Conservation (phyloP, 2,113 vertebrate genomes). For the Cinclus cinclus region DNA sequence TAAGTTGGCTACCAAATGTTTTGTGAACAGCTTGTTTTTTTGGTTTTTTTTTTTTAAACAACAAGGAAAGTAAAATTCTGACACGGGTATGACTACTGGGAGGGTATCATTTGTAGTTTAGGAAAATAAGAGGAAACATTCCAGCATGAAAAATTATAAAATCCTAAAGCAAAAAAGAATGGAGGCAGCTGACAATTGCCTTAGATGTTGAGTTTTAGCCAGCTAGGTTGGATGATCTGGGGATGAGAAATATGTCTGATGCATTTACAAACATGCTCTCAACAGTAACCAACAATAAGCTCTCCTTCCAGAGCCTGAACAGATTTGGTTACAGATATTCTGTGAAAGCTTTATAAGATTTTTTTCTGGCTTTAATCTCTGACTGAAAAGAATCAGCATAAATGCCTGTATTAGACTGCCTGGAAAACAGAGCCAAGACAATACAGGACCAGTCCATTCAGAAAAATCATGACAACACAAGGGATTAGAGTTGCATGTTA, state of each 20-base stretch:
- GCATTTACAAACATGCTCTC: background rate
- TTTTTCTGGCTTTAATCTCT: background rate
- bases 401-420: background rate
- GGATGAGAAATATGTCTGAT: background rate
- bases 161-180: background rate
- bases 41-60: background rate
- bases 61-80: background rate
- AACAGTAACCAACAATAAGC: background rate
- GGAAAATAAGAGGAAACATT: background rate
- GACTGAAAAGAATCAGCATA: background rate
- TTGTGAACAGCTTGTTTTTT: background rate
- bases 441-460: background rate
- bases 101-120: background rate
- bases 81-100: background rate
- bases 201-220: background rate
- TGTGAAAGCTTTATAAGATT: background rate
- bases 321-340: background rate
- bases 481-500: background rate
- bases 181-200: background rate
- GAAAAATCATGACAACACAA: background rate
- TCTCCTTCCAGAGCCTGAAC: background rate
- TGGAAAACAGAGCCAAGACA: background rate
- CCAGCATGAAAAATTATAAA: background rate
- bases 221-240: background rate
- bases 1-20: background rate